These are phyloP conservation scores for Drymodes brunneopygia DNA, from an alignment of 2,113 vertebrate species.

Conservation along the genomic window DNA sequence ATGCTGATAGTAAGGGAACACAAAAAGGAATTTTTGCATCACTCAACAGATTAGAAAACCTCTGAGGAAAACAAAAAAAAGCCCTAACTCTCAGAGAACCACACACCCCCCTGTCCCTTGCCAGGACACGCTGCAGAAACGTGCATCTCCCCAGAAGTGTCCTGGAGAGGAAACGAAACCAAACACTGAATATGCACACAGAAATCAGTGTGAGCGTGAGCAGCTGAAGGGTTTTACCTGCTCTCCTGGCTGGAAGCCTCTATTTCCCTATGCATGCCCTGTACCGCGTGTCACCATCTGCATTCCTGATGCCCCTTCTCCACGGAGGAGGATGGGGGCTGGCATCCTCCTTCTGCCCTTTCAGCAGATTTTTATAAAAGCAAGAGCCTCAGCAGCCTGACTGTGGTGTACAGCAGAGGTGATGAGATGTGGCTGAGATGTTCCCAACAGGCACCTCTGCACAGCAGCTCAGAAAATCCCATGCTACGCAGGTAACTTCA, in stretches of 20 bases:
- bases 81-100: not conserved
- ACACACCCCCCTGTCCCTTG: not conserved
- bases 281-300: not conserved
- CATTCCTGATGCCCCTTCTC: constrained; percentile 29
- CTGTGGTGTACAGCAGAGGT: fast-evolving
- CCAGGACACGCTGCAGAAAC: not conserved
- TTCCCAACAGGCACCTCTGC: not conserved
- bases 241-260: not conserved
- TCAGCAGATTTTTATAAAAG: constrained; percentile 26
- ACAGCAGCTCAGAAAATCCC: not conserved
- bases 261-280: not conserved
- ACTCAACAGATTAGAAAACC: constrained; percentile 30
- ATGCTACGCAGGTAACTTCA: not conserved
- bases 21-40: constrained; percentile 22
- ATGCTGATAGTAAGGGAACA: not conserved
- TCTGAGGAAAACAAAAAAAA: not conserved
- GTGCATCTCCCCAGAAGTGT: not conserved
- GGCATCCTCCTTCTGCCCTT: constrained; percentile 22
- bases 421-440: fast-evolving
- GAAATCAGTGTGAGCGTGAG: fast-evolving
- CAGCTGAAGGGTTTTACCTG: not conserved
- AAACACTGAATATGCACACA: not conserved
- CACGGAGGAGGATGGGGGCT: not conserved
- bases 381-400: not conserved
- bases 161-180: not conserved